phyloP scores from a whole-genome alignment of 2,888 invertebrate genomes.

The Phaedon cochleariae region DNA sequence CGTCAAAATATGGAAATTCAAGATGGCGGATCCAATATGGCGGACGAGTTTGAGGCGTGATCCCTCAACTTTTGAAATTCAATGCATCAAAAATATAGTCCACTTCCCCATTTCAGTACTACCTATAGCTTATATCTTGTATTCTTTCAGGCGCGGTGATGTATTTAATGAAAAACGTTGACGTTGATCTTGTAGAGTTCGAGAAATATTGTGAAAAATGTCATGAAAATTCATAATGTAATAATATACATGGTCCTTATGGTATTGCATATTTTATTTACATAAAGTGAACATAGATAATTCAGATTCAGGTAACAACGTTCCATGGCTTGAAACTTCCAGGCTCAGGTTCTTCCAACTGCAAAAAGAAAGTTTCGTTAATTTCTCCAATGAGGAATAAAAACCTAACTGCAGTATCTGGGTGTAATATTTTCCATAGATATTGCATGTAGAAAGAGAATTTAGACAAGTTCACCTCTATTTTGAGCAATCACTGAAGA shows the following conservation, averaged over 20 bases:
- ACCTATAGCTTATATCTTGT: background rate
- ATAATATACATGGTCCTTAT: background rate
- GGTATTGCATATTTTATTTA: background rate
- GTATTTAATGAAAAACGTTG: conserved; percentile 38
- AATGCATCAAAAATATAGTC: no score
- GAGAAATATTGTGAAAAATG: conserved; percentile 29
- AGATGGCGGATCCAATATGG: no score
- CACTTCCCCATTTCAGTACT: no score
- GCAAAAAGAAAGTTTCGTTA: conserved; percentile 56
- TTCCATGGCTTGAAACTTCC: conserved; percentile 73
- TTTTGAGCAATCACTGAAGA: no score
- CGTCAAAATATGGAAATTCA: no score
- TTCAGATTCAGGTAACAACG: conserved; percentile 54
- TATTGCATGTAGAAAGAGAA: no score
- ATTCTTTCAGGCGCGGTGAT: conserved; percentile 43
- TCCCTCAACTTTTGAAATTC: no score
- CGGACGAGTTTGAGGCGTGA: no score
- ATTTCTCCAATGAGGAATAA: no score
- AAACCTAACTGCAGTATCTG: no score
- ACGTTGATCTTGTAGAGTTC: conserved; percentile 38
- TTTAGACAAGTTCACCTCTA: no score
- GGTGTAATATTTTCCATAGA: no score
- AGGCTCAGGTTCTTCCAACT: conserved; percentile 68
- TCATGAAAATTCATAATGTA: background rate
- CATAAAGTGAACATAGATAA: background rate